phyloP scores from a whole-genome alignment of 2,113 vertebrate species.

The Pomatorhinus ruficollis region DNA sequence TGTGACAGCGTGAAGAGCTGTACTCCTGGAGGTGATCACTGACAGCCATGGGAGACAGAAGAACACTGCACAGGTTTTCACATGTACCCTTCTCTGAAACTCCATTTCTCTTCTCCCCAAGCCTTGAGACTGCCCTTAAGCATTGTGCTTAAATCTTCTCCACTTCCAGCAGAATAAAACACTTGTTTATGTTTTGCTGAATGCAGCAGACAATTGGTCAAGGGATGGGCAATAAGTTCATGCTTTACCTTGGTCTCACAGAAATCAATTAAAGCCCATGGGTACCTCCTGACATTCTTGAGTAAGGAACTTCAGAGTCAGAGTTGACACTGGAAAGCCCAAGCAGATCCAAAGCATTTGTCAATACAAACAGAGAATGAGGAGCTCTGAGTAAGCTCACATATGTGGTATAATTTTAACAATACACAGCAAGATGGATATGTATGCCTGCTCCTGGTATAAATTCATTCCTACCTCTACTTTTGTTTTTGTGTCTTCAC shows the following conservation, averaged over 20 bases:
- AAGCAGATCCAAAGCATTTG: neutral
- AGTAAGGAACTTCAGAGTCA: neutral
- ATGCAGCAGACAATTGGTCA: neutral
- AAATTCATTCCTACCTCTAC: neutral
- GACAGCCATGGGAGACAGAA: neutral
- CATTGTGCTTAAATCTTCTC: neutral
- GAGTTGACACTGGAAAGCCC: neutral
- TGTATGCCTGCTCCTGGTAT: neutral
- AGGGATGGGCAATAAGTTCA: neutral
- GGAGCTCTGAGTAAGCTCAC: neutral
- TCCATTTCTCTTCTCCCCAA: neutral
- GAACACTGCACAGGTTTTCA: neutral
- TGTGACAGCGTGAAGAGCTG: conserved; percentile 7
- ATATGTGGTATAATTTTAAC: neutral
- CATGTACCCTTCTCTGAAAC: neutral
- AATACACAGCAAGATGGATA: neutral
- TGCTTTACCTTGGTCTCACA: neutral
- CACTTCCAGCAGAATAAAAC: neutral
- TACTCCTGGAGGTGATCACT: neutral
- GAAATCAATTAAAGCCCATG: neutral
- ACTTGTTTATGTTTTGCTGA: neutral
- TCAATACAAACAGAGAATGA: neutral
- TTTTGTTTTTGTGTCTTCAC: neutral
- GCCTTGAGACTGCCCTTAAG: neutral
- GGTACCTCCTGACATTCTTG: neutral